These are phyloP conservation scores for Sepioteuthis lessoniana DNA, from an alignment of 2,888 invertebrate genomes.

Conservation along the genomic window DNA sequence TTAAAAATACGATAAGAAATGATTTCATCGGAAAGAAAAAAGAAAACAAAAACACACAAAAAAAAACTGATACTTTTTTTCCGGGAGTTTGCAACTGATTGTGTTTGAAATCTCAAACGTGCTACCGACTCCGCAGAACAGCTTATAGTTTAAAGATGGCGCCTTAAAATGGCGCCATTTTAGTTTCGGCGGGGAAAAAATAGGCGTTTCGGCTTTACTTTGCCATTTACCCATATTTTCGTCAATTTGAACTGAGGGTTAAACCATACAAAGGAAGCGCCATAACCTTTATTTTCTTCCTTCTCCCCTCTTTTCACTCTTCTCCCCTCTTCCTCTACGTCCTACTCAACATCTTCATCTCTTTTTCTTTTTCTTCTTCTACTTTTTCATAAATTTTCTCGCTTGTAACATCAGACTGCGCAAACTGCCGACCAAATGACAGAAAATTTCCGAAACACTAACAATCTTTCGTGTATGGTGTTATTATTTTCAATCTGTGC, in stretches of 20 bases:
- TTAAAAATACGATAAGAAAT: neutral
- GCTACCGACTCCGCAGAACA: neutral
- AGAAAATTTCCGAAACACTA: no score
- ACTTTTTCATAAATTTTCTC: neutral
- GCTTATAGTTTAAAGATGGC: neutral
- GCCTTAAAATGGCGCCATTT: neutral
- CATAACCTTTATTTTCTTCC: slow-evolving; percentile 35
- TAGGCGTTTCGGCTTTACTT: neutral
- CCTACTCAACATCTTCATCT: neutral
- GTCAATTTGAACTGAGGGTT: neutral
- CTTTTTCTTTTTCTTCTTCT: neutral
- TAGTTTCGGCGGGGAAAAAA: neutral
- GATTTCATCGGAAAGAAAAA: no score
- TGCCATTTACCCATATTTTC: neutral
- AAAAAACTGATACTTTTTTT: neutral
- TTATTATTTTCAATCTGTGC: no score
- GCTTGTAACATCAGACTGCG: neutral
- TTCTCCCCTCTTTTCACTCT: neutral
- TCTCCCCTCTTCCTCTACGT: neutral
- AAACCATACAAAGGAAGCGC: no score
- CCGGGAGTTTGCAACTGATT: neutral
- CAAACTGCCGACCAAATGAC: no score
- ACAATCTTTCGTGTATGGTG: no score
- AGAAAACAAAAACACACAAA: fast-evolving
- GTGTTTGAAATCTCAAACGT: neutral